Percentiles rank a stretch among this genome's conserved stretches.
phyloP scores from a whole-genome alignment of 2,797 vertebrate genomes.

The Gallinago stenura region DNA sequence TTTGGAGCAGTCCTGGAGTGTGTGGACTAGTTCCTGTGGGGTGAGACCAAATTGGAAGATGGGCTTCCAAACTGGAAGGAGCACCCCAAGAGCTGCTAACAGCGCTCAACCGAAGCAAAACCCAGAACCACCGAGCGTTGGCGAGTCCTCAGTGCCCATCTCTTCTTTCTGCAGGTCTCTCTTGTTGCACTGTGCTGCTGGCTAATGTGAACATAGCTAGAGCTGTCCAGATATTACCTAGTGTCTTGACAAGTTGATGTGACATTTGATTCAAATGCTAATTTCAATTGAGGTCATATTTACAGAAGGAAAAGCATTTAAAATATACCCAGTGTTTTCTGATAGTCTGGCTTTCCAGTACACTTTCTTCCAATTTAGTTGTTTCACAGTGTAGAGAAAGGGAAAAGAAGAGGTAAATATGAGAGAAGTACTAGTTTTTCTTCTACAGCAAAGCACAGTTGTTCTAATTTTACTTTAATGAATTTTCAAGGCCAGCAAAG shows the following conservation, averaged over 20 bases:
- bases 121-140: neutral
- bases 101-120: neutral
- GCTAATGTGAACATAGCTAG: neutral
- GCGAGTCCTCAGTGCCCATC: neutral
- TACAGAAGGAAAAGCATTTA: neutral
- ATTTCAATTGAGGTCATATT: neutral
- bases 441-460: neutral
- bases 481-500: neutral
- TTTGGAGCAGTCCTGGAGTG: neutral
- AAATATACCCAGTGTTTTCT: neutral
- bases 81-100: neutral
- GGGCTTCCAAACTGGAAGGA: neutral
- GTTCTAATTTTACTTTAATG: neutral
- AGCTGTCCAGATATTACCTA: neutral
- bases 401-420: neutral
- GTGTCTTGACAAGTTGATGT: neutral
- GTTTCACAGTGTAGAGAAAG: neutral
- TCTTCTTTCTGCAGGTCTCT: neutral
- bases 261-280: neutral
- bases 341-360: neutral
- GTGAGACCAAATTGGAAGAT: rapidly evolving
- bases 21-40: neutral
- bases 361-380: neutral
- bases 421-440: neutral
- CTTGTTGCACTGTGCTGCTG: neutral